Evolutionary conservation across 1,140 invertebrate genomes (phyloP).

Genomic region (Danaus melanippus): DNA sequence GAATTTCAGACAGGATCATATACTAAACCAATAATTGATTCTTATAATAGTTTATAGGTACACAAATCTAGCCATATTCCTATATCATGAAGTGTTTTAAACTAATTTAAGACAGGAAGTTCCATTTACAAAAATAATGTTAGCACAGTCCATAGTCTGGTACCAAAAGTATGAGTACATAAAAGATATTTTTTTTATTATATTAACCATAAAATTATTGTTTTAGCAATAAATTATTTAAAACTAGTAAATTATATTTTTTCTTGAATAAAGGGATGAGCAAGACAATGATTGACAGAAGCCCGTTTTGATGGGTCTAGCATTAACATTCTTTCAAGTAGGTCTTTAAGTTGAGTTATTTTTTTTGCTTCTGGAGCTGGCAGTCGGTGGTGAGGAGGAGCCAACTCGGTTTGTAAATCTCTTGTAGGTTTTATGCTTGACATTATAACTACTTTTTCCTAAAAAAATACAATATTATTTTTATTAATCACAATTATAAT

Average conservation of each 20-base stretch:
- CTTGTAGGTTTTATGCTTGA: constrained; percentile 90
- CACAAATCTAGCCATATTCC: too few relatives aligned
- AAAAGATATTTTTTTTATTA: too few relatives aligned
- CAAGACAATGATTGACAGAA: constrained; percentile 93
- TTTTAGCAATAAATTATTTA: neutral
- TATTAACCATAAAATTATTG: too few relatives aligned
- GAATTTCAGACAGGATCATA: neutral
- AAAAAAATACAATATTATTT: constrained; percentile 30
- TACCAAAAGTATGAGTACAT: too few relatives aligned
- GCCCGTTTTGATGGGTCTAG: constrained; percentile 95
- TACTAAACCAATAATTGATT: neutral
- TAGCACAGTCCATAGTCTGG: too few relatives aligned
- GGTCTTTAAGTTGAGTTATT: constrained; percentile 92
- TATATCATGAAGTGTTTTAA: too few relatives aligned
- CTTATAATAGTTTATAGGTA: too few relatives aligned
- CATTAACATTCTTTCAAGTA: constrained; percentile 94
- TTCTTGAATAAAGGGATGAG: constrained; percentile 92
- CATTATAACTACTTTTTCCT: constrained; percentile 97
- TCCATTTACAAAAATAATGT: too few relatives aligned
- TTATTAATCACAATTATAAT: constrained; percentile 4
- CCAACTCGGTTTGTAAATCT: constrained; percentile 89
- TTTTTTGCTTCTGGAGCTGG: constrained; percentile 92
- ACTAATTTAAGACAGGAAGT: too few relatives aligned
- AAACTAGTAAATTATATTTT: constrained; percentile 33
- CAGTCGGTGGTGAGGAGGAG: constrained; percentile 88